Conservation (phyloP, 2,797 vertebrate species). For the Selene dorsalis region DNA sequence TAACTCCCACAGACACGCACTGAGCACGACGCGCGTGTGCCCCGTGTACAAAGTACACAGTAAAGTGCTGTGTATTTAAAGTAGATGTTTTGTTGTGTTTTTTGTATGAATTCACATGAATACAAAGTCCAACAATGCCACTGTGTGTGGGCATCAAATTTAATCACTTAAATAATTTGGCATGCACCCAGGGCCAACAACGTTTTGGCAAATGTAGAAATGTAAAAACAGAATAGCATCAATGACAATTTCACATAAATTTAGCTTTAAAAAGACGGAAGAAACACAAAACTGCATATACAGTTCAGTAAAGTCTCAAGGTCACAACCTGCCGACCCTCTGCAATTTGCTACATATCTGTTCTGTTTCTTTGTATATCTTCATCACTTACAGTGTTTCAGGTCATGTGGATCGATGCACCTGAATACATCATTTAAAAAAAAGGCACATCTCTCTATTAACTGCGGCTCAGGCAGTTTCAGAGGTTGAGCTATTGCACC, state of each 20-base stretch:
- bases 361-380: not conserved
- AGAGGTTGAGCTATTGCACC: conserved; percentile 57
- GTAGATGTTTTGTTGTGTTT: not conserved
- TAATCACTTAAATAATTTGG: conserved; percentile 28
- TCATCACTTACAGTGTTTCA: not conserved
- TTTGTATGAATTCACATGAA: no score
- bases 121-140: conserved; percentile 4
- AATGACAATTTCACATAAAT: not conserved
- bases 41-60: not conserved
- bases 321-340: not conserved
- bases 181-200: not conserved
- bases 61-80: not conserved
- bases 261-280: not conserved
- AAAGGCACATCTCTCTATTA: not conserved
- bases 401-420: not conserved
- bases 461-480: conserved; percentile 2
- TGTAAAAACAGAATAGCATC: conserved; percentile 19
- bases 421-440: conserved; percentile 4
- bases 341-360: not conserved
- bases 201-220: conserved; percentile 1
- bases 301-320: not conserved
- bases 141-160: not conserved
- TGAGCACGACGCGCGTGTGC: not conserved
- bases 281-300: not conserved
- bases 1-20: no score